Evolutionary conservation across 2,797 vertebrate genomes (phyloP).

Genomic region (Cuniculus paca): DNA sequence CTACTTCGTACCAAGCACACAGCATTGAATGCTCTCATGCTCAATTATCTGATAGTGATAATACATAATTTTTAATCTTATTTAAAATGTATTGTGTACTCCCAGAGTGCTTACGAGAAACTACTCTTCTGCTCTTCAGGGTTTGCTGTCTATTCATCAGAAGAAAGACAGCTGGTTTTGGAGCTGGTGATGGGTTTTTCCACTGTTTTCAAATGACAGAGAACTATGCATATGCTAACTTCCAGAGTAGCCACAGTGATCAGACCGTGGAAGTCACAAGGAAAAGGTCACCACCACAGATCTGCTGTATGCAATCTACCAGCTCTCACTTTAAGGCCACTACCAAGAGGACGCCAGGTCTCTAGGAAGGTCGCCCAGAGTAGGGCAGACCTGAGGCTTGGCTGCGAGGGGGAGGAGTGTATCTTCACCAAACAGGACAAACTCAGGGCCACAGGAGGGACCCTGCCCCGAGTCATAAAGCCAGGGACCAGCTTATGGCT

Average conservation of each 20-base stretch:
- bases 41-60: conserved; percentile 23
- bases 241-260: background rate
- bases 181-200: conserved; percentile 62
- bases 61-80: conserved; percentile 52
- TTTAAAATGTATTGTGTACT: conserved; percentile 53
- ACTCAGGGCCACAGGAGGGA: background rate
- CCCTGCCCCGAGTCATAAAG: background rate
- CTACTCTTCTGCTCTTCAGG: background rate
- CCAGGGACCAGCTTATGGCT: rapidly evolving
- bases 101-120: background rate
- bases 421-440: background rate
- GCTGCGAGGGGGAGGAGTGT: too few species aligned
- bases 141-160: conserved; percentile 46
- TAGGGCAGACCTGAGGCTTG: too few species aligned
- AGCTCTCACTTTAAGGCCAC: background rate
- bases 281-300: background rate
- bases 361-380: background rate
- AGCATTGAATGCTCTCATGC: background rate
- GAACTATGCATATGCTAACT: background rate
- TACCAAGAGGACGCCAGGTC: rapidly evolving
- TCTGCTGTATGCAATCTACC: rapidly evolving
- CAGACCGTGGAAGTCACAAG: background rate
- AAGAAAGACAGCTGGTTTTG: conserved; percentile 66
- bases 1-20: background rate
- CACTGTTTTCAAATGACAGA: conserved; percentile 66